Evolutionary conservation across 2,888 invertebrate genomes (phyloP).

Genomic region (Pomacea canaliculata): DNA sequence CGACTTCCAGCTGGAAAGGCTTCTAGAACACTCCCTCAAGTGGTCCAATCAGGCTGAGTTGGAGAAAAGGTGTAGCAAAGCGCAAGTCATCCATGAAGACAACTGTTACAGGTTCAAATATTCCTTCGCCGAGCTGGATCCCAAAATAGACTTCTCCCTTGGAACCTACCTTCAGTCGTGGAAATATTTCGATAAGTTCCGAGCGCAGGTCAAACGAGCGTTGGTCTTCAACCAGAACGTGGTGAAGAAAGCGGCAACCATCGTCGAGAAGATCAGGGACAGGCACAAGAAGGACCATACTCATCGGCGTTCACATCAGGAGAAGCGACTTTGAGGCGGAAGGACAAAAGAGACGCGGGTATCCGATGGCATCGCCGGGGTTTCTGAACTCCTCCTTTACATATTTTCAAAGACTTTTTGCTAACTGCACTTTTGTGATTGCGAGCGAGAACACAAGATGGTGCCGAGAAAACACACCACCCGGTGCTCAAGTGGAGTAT

Average conservation of each 20-base stretch:
- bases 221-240: slow-evolving; percentile 2
- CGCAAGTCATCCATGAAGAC: background rate
- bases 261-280: background rate
- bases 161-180: slow-evolving; percentile 13
- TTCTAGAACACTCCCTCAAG: background rate
- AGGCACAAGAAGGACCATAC: background rate
- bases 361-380: slow-evolving; percentile 35
- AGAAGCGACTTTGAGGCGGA: slow-evolving; percentile 6
- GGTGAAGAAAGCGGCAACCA: background rate
- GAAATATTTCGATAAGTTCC: slow-evolving; percentile 9
- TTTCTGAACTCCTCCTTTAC: slow-evolving; percentile 38
- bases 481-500: background rate
- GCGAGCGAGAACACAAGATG: slow-evolving; percentile 41
- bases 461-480: slow-evolving; percentile 36
- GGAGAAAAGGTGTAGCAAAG: background rate
- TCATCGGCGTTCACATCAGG: slow-evolving; percentile 23
- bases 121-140: background rate
- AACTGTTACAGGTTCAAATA: background rate
- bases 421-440: slow-evolving; percentile 38
- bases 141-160: background rate
- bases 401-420: slow-evolving; percentile 36
- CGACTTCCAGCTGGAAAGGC: background rate
- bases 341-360: slow-evolving; percentile 20
- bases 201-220: background rate
- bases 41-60: background rate